Base-by-base conservation (phyloP, 2,113 vertebrate species). In the Istiophorus platypterus region DNA sequence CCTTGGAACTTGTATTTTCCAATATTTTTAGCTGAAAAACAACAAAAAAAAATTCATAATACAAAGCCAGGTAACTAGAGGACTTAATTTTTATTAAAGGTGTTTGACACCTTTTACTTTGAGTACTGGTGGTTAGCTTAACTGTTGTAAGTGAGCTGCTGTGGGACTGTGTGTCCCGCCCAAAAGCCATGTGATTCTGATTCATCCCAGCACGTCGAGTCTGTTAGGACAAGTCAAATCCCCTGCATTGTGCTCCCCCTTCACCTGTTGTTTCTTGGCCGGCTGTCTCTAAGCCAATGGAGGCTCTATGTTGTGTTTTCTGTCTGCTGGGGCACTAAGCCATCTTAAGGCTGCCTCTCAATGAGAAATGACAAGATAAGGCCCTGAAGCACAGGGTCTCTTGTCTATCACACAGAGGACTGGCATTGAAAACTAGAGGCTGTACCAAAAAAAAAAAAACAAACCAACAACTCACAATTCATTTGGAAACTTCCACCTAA, bases 301-400 rank as follows among this genome's bases (percentile, higher is more conserved):
- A 91, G 88, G 82, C 90, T 80, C 71, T 73, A 79, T 29, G 77
- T 88, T 90, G 71, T 91, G 80, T 86, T 93, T 90, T 85, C 79
- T 87, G 70, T 87, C 63, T 69, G 56, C 56, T 27, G 64, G 77
- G 66, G 76, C 59, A 9, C 70, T 91, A 91, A 91, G 90, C 90
- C 92, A 80, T 83, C 67, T 78, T 87, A 65, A 67, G 61, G 71
- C 80, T 62, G 45, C 57, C 63, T 77, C 76, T 76, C 89, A 93
- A 94, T 93, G 85, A 90, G 89, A 93, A 80, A 91, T 93, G 92
- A 95, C 92, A 91, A 89, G 93, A 92, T 93, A 94, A 94, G 87
- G 89, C 92, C 84, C 45, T 47, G 57, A 72, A 76, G 80, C 84
- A 63, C 57, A 66, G 77, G 76, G 76, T 80, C 78, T 86, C 77